phyloP scores from a whole-genome alignment of 2,113 vertebrate genomes.

The Tricholaema leucomelas region DNA sequence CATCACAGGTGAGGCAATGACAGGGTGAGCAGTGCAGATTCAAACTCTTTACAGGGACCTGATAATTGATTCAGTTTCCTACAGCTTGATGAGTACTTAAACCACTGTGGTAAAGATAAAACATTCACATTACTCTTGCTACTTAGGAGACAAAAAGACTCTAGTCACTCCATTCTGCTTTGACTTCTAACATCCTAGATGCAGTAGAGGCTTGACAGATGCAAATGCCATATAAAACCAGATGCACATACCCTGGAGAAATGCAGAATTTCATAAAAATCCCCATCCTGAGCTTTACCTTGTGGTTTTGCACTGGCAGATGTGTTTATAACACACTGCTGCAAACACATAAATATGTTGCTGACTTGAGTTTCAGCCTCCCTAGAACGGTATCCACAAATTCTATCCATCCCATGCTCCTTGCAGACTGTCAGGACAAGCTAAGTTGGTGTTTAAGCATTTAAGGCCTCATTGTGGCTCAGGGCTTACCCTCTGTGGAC shows the following conservation, averaged over 20 bases:
- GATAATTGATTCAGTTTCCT: background rate
- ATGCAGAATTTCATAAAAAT: background rate
- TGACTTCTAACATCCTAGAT: background rate
- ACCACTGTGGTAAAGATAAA: background rate
- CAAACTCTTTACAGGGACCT: background rate
- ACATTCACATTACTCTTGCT: background rate
- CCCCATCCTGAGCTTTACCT: background rate
- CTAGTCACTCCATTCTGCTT: background rate
- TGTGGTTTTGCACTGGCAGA: background rate
- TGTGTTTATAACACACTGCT: background rate
- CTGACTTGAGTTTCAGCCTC: background rate
- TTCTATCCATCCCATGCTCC: background rate
- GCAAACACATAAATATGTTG: no score
- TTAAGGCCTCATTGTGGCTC: background rate
- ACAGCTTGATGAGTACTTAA: background rate
- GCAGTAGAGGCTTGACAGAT: background rate
- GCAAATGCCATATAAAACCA: background rate
- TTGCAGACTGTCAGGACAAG: background rate
- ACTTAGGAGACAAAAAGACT: background rate
- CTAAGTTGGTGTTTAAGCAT: background rate
- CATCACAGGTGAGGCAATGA: background rate
- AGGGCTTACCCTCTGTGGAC: background rate
- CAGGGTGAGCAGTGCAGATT: background rate
- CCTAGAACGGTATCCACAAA: background rate
- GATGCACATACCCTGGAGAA: background rate